Evolutionary conservation across 2,797 vertebrate genomes (phyloP).

Genomic region (Sebastes baramenuke): DNA sequence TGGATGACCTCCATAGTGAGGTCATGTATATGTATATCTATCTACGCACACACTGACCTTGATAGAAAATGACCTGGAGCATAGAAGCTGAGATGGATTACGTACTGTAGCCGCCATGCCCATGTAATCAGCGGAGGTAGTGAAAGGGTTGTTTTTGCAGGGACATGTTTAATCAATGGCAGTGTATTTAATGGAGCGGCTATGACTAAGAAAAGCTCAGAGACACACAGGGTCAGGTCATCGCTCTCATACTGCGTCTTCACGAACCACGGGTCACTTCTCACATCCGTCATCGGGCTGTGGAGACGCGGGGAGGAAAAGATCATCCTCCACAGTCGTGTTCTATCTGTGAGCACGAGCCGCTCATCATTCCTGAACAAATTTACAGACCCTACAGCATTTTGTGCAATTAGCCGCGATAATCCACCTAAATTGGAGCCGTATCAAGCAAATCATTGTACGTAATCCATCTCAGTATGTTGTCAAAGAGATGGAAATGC

Average conservation of each 20-base stretch:
- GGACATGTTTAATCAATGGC: slow-evolving; percentile 52
- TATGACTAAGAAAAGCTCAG: slow-evolving; percentile 45
- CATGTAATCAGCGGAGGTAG: slow-evolving; percentile 54
- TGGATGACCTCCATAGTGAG: slow-evolving; percentile 37
- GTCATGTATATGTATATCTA: slow-evolving; percentile 5
- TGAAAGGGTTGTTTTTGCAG: slow-evolving; percentile 44
- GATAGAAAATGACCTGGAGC: slow-evolving; percentile 24
- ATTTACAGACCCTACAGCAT: too few relatives aligned
- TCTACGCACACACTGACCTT: slow-evolving; percentile 23
- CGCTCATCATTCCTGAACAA: background rate
- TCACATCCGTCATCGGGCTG: slow-evolving; percentile 50
- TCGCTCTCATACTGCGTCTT: background rate
- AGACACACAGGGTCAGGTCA: slow-evolving; percentile 37
- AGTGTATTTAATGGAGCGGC: slow-evolving; percentile 22
- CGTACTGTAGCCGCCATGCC: background rate
- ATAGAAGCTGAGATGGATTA: slow-evolving; percentile 2
- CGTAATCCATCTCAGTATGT: background rate
- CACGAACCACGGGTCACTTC: slow-evolving; percentile 8
- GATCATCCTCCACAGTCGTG: background rate
- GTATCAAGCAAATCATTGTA: background rate
- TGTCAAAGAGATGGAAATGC: background rate
- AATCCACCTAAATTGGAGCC: background rate
- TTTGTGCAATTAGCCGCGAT: background rate
- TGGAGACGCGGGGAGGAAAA: background rate
- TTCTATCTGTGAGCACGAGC: background rate